A percentile compares a stretch with the other conserved stretches of the same genome.
Conservation (phyloP, 1,140 invertebrate species). For the Leptopilina clavipes region DNA sequence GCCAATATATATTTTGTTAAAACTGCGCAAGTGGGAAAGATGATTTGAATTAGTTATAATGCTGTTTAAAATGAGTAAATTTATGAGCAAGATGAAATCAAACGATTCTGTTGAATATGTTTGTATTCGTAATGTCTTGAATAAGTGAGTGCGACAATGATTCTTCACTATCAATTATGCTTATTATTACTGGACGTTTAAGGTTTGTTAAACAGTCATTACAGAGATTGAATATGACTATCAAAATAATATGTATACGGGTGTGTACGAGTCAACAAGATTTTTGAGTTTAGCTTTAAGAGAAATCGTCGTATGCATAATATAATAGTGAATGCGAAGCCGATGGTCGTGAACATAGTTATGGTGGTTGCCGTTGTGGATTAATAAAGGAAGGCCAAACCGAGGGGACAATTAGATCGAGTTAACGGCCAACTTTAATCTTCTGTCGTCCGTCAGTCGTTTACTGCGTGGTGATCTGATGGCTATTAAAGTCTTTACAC, state of each 20-base stretch:
- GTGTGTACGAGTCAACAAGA: slow-evolving; percentile 36
- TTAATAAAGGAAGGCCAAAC: slow-evolving; percentile 73
- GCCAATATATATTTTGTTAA: no score
- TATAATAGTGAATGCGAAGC: slow-evolving; percentile 41
- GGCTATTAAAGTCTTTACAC: slow-evolving; percentile 72
- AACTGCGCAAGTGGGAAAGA: no score
- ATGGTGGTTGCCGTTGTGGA: slow-evolving; percentile 64
- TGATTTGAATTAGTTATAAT: no score
- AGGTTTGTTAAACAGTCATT: neutral
- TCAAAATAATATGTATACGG: slow-evolving; percentile 26
- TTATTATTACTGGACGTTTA: neutral
- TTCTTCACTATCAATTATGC: neutral
- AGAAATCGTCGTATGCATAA: neutral
- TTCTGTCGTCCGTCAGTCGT: slow-evolving; percentile 74
- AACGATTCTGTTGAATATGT: neutral
- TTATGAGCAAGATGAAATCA: no score
- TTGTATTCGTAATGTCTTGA: neutral
- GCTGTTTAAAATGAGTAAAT: no score
- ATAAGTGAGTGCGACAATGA: slow-evolving; percentile 12
- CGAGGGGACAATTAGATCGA: slow-evolving; percentile 74
- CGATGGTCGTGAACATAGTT: slow-evolving; percentile 56
- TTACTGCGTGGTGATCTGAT: slow-evolving; percentile 74
- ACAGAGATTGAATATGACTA: slow-evolving; percentile 26
- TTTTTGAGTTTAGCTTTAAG: slow-evolving; percentile 32
- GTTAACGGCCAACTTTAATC: slow-evolving; percentile 75